Evolutionary conservation across 2,888 invertebrate species (phyloP), one percentile per base, ranked within the genome.

Genomic region (Pheosia tremula): DNA sequence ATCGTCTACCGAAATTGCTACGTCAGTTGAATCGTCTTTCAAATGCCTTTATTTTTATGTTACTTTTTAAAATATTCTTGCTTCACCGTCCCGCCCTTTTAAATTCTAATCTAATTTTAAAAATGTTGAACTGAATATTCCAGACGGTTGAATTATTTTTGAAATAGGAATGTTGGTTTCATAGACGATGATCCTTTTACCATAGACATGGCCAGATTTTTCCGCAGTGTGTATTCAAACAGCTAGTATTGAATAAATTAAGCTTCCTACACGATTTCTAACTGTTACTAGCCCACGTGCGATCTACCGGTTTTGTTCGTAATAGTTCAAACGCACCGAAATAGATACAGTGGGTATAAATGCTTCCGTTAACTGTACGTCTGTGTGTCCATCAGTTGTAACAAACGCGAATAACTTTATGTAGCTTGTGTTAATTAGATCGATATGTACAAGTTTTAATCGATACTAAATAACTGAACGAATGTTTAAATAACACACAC

Each of bases 301-400:
- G 60, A 59, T 64, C 37, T 56, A 60, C n/a, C 64, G 43, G 62
- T 63, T 69, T 62, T 62, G 57, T 68, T 63, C 60, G 57, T 62
- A 69, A 63, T 59, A 56, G 56, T 60, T 24, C 24, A 24, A 24
- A 62, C 43, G 38, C 63, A 61, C 57, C 49, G 41, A 63, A 74
- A 74, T 74, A 74, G 74, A 63, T 53, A 45, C 8, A 53, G 57
- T 58, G 56, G 57, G 58, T 57, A 63, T 62, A 71, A 55, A 58
- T 55, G 64, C 65, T 74, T 76, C 77, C 74, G 64, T 56, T 66
- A 7, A 39, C 55, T 52, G 47, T 52, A 56, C 56, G 49, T 50
- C 47, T 59, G 55, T 62, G 57, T 55, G 53, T 13, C 58, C 49
- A 57, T 70, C 59, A 60, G 60, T 64, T 66, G 63, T 60, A 59